Percentiles rank a stretch among this genome's conserved stretches.
Conservation (phyloP, 2,888 invertebrate genomes). For the Ormyrus labotus region DNA sequence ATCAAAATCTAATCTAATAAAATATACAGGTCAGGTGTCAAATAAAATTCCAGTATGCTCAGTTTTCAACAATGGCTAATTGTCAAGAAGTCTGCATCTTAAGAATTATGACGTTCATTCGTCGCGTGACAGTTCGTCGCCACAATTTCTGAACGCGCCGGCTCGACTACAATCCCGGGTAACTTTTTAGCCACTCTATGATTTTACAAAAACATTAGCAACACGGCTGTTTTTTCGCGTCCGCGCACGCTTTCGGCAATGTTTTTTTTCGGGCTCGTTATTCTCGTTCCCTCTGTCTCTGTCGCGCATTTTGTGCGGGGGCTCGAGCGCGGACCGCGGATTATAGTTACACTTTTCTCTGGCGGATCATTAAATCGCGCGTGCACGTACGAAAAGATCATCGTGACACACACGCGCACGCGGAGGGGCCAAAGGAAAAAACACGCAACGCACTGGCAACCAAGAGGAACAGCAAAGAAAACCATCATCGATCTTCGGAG, state of each 20-base stretch:
- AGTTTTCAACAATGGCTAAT: too few species aligned
- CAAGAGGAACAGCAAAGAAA: background rate
- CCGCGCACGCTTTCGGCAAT: background rate
- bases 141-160: too few species aligned
- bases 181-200: too few species aligned
- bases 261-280: background rate
- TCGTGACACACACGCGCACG: slow-evolving; percentile 7
- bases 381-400: slow-evolving; percentile 26
- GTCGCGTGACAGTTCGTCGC: too few species aligned
- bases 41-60: too few species aligned
- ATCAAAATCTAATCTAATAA: background rate
- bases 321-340: too few species aligned
- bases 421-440: slow-evolving; percentile 27
- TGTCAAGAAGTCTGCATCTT: too few species aligned
- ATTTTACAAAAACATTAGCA: too few species aligned
- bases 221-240: too few species aligned
- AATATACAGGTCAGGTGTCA: too few species aligned
- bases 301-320: background rate
- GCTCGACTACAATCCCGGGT: too few species aligned
- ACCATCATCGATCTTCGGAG: slow-evolving; percentile 23
- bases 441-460: slow-evolving; percentile 13
- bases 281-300: background rate
- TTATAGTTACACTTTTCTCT: background rate
- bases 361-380: slow-evolving; percentile 19
- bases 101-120: too few species aligned